Base-by-base conservation (phyloP, 2,888 invertebrate species). In the Norana najaformis region DNA sequence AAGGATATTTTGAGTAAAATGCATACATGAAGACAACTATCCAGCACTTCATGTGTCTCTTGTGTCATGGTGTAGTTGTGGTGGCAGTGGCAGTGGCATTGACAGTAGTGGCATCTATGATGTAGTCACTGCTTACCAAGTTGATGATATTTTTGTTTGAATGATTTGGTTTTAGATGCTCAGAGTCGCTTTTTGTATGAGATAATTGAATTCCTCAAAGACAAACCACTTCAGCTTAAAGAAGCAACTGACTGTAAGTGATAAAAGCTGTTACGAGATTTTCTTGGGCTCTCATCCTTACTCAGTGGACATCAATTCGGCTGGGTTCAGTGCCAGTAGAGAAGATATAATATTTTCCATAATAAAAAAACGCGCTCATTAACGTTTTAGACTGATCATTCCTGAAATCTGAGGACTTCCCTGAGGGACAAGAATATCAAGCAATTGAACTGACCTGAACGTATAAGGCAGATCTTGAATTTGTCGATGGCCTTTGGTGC, bases 191-290 rank as follows among this genome's bases (percentile, higher is more conserved):
- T 97, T 89, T 94, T 98, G 47, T 94, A 96, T 13, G 96, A 96
- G 90, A 97, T 98, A 82, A 93, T 98, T 91, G 95, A 96, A 83
- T 95, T 96, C 92, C 94, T 97, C 83, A 96, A 96, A 93, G 95
- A 96, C 93, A 95, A 96, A 94, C 93, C 96, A 93, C 91, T 93
- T 83, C 85, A 88, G 14, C 90, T 93, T 14, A 91, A 91, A 39
- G 92, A 93, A 90, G 92, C 92, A 14, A 91, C 92, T n/a, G 94
- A 94, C 92, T 91, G 93, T 94, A 92, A 92, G 92, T 91, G 36
- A n/a, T 36, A 30, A n/a, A 69, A 69, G 30, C 69, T n/a, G 11
- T 69, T 23, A 23, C 23, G 23, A 2, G 69, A 69, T 69, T 69
- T 30, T 69, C 69, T 69, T 69, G 3, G n/a, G n/a, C n/a, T n/a